Evolutionary conservation across 1,140 invertebrate genomes (phyloP), one percentile per base, ranked within the genome.

Genomic region (Lethocerus indicus): DNA sequence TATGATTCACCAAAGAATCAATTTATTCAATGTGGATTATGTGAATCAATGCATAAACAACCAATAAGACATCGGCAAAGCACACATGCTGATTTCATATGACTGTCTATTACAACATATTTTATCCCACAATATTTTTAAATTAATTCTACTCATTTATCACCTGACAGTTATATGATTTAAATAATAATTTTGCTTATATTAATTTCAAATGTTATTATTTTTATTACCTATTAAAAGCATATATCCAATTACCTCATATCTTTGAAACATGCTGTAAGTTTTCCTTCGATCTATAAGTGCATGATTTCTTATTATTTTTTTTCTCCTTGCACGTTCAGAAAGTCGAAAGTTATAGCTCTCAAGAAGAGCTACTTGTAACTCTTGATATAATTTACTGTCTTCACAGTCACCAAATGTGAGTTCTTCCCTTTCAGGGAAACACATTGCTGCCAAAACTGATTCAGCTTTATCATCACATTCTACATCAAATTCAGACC

Each of bases 401-500:
- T 55, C 51, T 18, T 52, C 48, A 26, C n/a, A n/a, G n/a, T 27
- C 4, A n/a, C 43, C 24, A 24, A 44, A 42, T 13, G 21, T 14
- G 21, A 9, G 3, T 29, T 18, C 21, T 25, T 41, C 48, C 14
- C 26, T n/a, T 2, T 41, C 12, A 39, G 37, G 25, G 16, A 25
- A 23, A 27, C 32, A 39, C 13, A 48, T 26, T 6, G 23, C 13
- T 41, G 21, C 20, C 13, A 91, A 65, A 23, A 86, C 64, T 28
- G 73, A 66, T 62, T 92, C 89, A 0, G 86, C 85, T 58, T 79
- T 78, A 52, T 85, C 76, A 61, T 90, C 84, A 64, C 80, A 83
- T 52, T 88, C 87, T 2, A 77, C 65, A 55, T 83, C 79, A 66
- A 93, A 92, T 60, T 92, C 87, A n/a, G 85, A 82, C 49, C 88